These are phyloP conservation scores for Neofelis nebulosa DNA, from an alignment of 2,113 vertebrate species.

Conservation along the genomic window DNA sequence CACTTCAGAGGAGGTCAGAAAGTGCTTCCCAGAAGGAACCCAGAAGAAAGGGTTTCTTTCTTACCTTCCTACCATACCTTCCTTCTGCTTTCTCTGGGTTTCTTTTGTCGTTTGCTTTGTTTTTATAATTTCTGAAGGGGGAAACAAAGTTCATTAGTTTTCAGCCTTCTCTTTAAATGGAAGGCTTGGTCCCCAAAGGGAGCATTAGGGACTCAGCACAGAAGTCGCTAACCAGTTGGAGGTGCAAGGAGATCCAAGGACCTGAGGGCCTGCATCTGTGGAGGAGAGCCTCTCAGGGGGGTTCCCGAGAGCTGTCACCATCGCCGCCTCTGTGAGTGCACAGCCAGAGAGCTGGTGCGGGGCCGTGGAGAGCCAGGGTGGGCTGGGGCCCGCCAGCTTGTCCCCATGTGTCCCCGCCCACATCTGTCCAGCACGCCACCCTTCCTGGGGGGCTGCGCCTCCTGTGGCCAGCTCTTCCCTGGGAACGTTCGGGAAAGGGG, in stretches of 20 bases:
- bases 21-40: background rate
- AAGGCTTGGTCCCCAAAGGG: background rate
- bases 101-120: background rate
- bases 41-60: background rate
- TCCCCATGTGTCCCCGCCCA: fast-evolving
- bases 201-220: background rate
- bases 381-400: background rate
- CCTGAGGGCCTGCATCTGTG: fast-evolving
- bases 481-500: background rate
- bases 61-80: background rate
- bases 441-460: background rate
- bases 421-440: fast-evolving
- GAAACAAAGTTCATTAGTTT: background rate
- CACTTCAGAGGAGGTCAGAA: background rate
- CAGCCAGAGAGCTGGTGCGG: fast-evolving
- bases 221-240: background rate
- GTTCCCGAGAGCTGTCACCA: background rate
- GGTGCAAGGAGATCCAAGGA: background rate
- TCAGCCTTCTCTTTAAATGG: background rate
- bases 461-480: fast-evolving
- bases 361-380: too few relatives aligned
- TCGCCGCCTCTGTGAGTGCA: fast-evolving
- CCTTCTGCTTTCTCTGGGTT: background rate
- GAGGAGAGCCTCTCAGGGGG: background rate
- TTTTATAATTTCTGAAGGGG: background rate